Base-by-base conservation (phyloP, 2,888 invertebrate genomes). In the Alviniconcha strummeri region DNA sequence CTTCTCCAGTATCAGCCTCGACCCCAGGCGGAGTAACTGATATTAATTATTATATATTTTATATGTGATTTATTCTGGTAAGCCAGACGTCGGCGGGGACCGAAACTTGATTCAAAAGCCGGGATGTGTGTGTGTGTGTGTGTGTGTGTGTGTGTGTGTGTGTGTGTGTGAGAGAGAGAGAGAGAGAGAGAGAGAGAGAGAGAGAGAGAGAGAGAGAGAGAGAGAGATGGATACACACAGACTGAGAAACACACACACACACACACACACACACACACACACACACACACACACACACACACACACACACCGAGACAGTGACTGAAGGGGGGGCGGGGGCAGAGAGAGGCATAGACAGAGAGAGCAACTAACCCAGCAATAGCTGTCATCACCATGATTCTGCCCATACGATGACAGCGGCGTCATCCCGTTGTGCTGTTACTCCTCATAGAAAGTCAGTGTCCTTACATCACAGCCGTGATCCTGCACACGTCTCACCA, bases 151-250 rank as follows among this genome's bases (percentile, higher is more conserved):
- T 69, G 13, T 69, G 69, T 69, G 69, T 69, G 17, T 1, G 19
- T 69, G 69, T 13, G 17, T 8, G 69, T 7, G 13, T 13, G 17
- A 54, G 52, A 60, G 60, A n/a, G 54, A 71, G 57, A 78, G 64
- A 67, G 64, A 67, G 54, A 60, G 19, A 55, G 36, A 15, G 69
- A 77, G 19, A 60, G 64, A 57, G 52, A 83, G n/a, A 79, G 71
- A 71, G 74, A 72, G 64, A 36, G n/a, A 72, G 17, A 55, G 11
- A 71, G 54, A 60, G 54, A 56, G 72, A 79, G 64, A 64, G 11
- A 64, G 64, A 64, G 11, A 64, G 64, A 64, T 1, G 15, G 3
- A 64, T 4, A 64, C 11, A 64, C 11, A 64, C 64, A 64, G 60
- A 60, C 60, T 7, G 60, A 60, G 8, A 60, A 13, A 64, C 64